These are phyloP conservation scores for Parauchenoglanis ngamensis DNA, from an alignment of 2,797 vertebrate genomes.

Conservation along the genomic window DNA sequence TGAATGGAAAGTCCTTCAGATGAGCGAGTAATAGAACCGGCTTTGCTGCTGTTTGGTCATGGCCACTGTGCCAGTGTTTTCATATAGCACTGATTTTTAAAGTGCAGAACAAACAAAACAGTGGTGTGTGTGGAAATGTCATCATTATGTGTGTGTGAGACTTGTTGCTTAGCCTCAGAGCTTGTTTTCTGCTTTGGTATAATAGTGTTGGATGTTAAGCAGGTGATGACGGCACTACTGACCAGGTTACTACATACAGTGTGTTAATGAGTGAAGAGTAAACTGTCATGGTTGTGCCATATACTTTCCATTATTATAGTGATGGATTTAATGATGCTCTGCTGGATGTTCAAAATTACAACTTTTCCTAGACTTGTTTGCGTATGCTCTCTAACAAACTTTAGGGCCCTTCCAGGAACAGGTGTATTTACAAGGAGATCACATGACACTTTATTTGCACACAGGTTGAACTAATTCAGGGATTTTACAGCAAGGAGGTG, in stretches of 20 bases:
- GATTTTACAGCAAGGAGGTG: background rate
- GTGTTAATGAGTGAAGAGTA: no score
- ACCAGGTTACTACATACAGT: background rate
- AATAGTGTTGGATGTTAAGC: background rate
- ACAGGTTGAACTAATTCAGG: background rate
- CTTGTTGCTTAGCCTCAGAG: background rate
- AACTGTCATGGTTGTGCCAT: background rate
- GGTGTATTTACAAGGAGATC: background rate
- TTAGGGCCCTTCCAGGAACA: background rate
- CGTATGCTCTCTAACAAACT: background rate
- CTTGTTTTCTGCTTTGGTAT: background rate
- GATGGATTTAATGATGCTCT: background rate
- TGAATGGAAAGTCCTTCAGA: slow-evolving; percentile 11
- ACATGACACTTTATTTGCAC: background rate
- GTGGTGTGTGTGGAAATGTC: slow-evolving; percentile 1
- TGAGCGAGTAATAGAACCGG: background rate
- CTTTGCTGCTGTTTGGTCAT: background rate
- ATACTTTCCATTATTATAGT: background rate
- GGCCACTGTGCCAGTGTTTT: background rate
- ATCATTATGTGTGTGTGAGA: background rate
- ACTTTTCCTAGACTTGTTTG: background rate
- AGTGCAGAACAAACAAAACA: background rate
- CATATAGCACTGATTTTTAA: slow-evolving; percentile 13
- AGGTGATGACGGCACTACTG: background rate
- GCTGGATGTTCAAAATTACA: background rate